phyloP scores from a whole-genome alignment of 2,888 invertebrate genomes.

The Epistrophe eligans region DNA sequence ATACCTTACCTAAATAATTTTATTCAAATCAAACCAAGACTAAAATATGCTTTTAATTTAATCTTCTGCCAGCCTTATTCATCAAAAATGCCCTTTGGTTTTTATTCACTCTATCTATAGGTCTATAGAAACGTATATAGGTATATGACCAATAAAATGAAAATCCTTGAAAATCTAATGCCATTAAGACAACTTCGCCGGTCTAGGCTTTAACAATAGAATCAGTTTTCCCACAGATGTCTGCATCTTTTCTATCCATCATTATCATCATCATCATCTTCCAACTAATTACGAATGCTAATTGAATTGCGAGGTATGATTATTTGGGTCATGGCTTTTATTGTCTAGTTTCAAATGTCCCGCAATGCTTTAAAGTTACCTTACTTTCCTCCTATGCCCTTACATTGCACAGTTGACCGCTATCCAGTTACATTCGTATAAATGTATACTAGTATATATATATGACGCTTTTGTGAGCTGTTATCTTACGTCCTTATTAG shows the following conservation, averaged over 20 bases:
- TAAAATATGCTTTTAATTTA: constrained; percentile 11
- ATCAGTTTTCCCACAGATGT: background rate
- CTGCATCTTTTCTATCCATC: background rate
- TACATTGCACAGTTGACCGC: background rate
- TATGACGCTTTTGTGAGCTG: constrained; percentile 27
- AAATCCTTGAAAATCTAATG: constrained; percentile 26
- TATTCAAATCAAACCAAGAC: constrained; percentile 16
- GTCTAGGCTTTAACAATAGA: constrained; percentile 9
- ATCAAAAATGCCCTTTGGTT: constrained; percentile 5
- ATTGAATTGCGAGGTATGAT: constrained; percentile 57
- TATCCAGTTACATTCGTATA: background rate
- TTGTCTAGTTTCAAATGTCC: constrained; percentile 41
- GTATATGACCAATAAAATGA: background rate
- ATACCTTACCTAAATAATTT: background rate
- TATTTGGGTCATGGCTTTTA: constrained; percentile 62
- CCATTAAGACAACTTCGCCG: constrained; percentile 20
- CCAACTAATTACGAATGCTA: constrained; percentile 62
- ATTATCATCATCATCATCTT: background rate
- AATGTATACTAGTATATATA: no score
- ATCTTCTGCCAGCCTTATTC: background rate
- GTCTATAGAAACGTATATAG: no score
- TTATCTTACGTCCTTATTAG: constrained; percentile 51
- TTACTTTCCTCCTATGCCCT: background rate
- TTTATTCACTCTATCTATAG: background rate
- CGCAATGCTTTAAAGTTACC: background rate